phyloP scores from a whole-genome alignment of 37 sponge, comb jelly and placozoan genomes.

The Amphimedon queenslandica region DNA sequence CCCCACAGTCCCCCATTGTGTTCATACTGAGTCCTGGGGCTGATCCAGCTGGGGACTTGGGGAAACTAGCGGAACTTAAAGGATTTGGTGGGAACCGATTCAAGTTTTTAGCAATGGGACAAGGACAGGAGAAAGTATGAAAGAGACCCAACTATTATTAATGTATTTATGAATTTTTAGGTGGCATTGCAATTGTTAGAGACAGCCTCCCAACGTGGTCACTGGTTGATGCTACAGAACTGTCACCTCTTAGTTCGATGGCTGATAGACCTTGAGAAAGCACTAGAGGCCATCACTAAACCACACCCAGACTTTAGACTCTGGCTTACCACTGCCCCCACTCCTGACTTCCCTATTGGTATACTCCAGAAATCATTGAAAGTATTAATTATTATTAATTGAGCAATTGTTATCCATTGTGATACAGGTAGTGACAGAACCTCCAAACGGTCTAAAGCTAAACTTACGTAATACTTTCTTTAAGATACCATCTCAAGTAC shows the following conservation, averaged over 20 bases:
- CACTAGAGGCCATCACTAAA: slow-evolving; percentile 84
- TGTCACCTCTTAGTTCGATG: slow-evolving; percentile 95
- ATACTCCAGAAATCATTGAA: slow-evolving; percentile 88
- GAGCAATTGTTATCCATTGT: neutral
- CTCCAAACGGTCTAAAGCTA: slow-evolving; percentile 97
- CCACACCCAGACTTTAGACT: slow-evolving; percentile 99
- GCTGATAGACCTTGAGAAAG: slow-evolving; percentile 95
- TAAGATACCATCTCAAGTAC: slow-evolving; percentile 75
- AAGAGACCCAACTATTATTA: no score
- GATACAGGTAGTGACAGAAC: slow-evolving; percentile 89
- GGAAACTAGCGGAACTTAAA: slow-evolving; percentile 87
- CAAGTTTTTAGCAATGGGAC: slow-evolving; percentile 99
- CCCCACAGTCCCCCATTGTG: slow-evolving; percentile 92
- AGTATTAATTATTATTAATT: neutral
- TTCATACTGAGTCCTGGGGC: slow-evolving; percentile 99
- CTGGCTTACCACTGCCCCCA: slow-evolving; percentile 98
- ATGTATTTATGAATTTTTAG: slow-evolving; percentile 8
- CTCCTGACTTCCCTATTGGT: slow-evolving; percentile 96
- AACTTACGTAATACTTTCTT: slow-evolving; percentile 94
- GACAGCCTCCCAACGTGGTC: slow-evolving; percentile 90
- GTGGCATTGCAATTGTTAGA: slow-evolving; percentile 93
- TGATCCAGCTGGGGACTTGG: slow-evolving; percentile 96
- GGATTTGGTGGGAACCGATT: slow-evolving; percentile 98
- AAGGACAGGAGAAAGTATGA: slow-evolving; percentile 94
- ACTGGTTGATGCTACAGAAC: slow-evolving; percentile 99